phyloP scores from a whole-genome alignment of 2,888 invertebrate species.

The Agonopterix arenella region DNA sequence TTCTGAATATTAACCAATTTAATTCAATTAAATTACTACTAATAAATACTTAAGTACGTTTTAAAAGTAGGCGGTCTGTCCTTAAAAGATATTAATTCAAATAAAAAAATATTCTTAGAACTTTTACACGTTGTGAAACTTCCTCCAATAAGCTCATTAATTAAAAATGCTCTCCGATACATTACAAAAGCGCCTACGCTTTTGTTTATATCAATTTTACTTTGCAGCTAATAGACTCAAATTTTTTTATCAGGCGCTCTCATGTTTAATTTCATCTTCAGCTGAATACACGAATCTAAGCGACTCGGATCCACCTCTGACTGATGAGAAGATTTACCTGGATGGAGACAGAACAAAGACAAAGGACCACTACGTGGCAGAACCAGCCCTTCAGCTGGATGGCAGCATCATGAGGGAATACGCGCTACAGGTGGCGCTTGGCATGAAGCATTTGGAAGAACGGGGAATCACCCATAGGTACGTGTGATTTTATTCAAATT shows the following conservation, averaged over 20 bases:
- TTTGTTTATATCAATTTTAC: neutral
- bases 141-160: too few relatives aligned
- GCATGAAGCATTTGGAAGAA: conserved; percentile 86
- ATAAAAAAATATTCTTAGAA: too few relatives aligned
- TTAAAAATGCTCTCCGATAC: too few relatives aligned
- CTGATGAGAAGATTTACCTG: conserved; percentile 37
- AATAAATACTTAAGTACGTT: too few relatives aligned
- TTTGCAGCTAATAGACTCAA: neutral
- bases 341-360: conserved; percentile 22
- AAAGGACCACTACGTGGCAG: conserved; percentile 59
- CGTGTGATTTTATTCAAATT: conserved; percentile 8
- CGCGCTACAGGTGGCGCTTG: conserved; percentile 86
- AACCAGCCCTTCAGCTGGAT: conserved; percentile 58
- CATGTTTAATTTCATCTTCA: conserved; percentile 26
- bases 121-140: too few relatives aligned
- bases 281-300: conserved; percentile 76
- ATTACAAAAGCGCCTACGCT: neutral
- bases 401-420: conserved; percentile 79
- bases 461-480: conserved; percentile 84
- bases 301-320: conserved; percentile 52
- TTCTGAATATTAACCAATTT: too few relatives aligned
- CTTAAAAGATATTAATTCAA: too few relatives aligned
- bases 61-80: too few relatives aligned
- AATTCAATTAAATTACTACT: too few relatives aligned
- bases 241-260: neutral